phyloP scores from a whole-genome alignment of 2,797 vertebrate species.

The Acrocephalus scirpaceus region DNA sequence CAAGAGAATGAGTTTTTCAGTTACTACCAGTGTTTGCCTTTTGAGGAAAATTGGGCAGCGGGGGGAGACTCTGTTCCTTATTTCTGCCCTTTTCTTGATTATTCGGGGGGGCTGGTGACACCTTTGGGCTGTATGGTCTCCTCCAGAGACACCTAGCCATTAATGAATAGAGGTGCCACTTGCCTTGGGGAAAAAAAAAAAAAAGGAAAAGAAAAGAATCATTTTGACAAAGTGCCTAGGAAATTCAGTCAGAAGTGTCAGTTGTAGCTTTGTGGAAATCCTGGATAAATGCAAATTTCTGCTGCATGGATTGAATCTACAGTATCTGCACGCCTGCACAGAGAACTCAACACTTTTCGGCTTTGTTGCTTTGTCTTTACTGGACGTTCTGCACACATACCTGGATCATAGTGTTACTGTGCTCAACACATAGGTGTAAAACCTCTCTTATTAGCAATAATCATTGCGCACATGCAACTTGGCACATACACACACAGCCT shows the following conservation, averaged over 20 bases:
- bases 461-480: neutral
- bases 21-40: neutral
- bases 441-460: neutral
- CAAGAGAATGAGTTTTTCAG: neutral
- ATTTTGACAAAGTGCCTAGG: neutral
- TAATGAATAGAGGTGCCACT: neutral
- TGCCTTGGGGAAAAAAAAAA: accelerated
- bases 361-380: neutral
- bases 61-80: neutral
- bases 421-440: neutral
- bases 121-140: neutral
- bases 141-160: neutral
- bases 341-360: neutral
- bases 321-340: neutral
- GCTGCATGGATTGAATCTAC: neutral
- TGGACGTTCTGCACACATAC: neutral
- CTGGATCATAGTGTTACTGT: neutral
- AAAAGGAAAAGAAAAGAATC: neutral
- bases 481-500: neutral
- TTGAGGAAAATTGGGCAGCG: neutral
- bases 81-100: neutral
- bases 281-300: neutral
- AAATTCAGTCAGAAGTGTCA: neutral
- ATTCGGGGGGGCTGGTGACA: neutral
- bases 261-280: neutral